Conservation (phyloP, 2,113 vertebrate genomes). For the Dipodomys ordii region DNA sequence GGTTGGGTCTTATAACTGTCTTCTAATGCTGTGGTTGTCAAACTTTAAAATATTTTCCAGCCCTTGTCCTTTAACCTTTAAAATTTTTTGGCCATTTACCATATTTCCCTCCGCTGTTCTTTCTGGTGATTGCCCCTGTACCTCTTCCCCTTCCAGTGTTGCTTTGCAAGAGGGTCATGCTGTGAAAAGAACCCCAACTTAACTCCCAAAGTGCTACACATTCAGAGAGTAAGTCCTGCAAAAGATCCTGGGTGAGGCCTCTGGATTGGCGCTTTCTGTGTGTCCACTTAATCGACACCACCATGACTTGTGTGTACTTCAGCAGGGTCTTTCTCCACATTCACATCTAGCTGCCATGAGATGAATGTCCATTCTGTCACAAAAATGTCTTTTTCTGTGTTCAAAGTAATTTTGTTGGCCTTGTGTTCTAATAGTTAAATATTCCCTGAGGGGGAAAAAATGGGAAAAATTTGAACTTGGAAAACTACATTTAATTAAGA, state of each 20-base stretch:
- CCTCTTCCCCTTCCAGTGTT: conserved; percentile 39
- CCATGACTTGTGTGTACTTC: conserved; percentile 38
- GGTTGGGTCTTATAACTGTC: not conserved
- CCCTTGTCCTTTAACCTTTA: conserved; percentile 19
- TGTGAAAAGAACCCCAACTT: conserved; percentile 62
- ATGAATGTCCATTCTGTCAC: conserved; percentile 58
- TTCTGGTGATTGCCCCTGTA: conserved; percentile 2
- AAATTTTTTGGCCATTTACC: not conserved
- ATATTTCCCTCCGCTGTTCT: conserved; percentile 54
- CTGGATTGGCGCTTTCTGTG: conserved; percentile 73
- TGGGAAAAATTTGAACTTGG: conserved; percentile 42
- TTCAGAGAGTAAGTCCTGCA: conserved; percentile 48
- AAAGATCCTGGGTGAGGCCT: conserved; percentile 66
- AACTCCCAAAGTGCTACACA: conserved; percentile 52
- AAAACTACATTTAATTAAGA: conserved; percentile 43
- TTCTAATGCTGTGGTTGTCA: conserved; percentile 21
- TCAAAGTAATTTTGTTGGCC: conserved; percentile 57
- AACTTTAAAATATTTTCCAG: conserved; percentile 39
- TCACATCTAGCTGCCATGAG: conserved; percentile 63
- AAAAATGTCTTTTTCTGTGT: conserved; percentile 64
- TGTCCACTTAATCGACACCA: not conserved
- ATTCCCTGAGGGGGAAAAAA: conserved; percentile 22
- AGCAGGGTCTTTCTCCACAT: conserved; percentile 53
- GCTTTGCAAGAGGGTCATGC: not conserved
- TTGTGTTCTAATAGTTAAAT: conserved; percentile 21